Base-by-base conservation (phyloP, 2,113 vertebrate species). In the Penelope pileata region DNA sequence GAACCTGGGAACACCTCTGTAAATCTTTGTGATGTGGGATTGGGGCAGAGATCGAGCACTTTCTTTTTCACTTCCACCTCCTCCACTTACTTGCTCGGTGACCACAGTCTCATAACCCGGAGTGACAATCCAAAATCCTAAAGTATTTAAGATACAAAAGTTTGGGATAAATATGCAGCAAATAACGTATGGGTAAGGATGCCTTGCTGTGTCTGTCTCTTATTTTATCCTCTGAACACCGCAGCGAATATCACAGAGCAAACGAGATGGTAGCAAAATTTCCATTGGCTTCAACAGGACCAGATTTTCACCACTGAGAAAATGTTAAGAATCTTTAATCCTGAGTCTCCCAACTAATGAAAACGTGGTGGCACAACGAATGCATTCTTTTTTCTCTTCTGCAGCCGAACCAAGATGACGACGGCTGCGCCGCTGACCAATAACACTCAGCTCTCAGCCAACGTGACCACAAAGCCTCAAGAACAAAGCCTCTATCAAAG, bases 401-500 rank as follows among this genome's bases (percentile, higher is more conserved):
- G 70, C 73, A 96, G 84, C 27, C 2, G 1, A 62, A 53, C 43
- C 96, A 48, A 97, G 97, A 98, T 98, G 98, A 98, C 97, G 69
- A 97, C 97, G 3, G 96, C 96, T 13, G 8, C 75, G 2, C 95
- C 97, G 2, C 24, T 86, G 53, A 48, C 79, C 63, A 95, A 69
- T 2, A 70, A 90, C 14, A 86, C 96, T 22, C 86, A 95, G 84
- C 68, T 94, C 92, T 91, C 87, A 3, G 6, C 56, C 26, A 98
- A 98, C 7, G 73, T 86, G 90, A 98, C 97, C 91, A 93, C 93
- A 3, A 94, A 96, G 70, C 90, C 93, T 58, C 97, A 95, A 68
- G 97, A 98, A 81, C 97, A 97, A 83, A 95, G 75, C 32, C 97
- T 98, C n/a, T 98, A 98, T 80, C 97, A 98, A 82, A 98, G 98